phyloP scores from a whole-genome alignment of 2,888 invertebrate species.

The Pammene fasciana region DNA sequence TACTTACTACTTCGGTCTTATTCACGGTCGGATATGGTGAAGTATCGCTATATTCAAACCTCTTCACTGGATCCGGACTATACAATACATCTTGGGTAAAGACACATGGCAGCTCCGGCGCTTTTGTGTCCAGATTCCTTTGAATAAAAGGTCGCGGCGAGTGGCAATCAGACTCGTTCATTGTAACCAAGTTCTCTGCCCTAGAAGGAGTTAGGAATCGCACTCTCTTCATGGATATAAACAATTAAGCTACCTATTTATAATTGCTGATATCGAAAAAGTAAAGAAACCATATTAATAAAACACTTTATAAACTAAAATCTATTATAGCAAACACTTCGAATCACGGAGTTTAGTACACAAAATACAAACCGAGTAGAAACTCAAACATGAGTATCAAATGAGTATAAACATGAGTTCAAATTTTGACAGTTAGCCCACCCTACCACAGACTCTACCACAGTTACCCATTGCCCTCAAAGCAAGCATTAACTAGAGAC shows the following conservation, averaged over 20 bases:
- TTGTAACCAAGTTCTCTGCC: conserved; percentile 48
- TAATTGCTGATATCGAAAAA: background rate
- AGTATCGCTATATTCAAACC: conserved; percentile 67
- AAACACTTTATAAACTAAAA: conserved; percentile 17
- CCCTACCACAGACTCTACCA: background rate
- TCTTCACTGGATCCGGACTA: conserved; percentile 64
- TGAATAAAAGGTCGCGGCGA: conserved; percentile 72
- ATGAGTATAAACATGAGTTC: no score
- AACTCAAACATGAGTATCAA: no score
- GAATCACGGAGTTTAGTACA: background rate
- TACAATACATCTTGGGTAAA: conserved; percentile 56
- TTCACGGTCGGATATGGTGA: conserved; percentile 66
- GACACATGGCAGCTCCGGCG: conserved; percentile 51
- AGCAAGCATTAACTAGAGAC: no score
- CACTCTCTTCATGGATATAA: conserved; percentile 72
- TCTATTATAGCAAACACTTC: background rate
- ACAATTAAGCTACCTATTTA: background rate
- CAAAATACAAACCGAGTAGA: background rate
- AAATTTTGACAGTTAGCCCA: conserved; percentile 30
- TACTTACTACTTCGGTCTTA: conserved; percentile 56
- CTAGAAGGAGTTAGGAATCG: conserved; percentile 66
- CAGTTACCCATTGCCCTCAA: background rate
- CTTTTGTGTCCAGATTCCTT: conserved; percentile 50
- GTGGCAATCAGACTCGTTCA: conserved; percentile 72
- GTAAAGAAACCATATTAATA: conserved; percentile 24